Base-by-base conservation (phyloP, 1,140 invertebrate genomes). In the Vanessa tameamea region DNA sequence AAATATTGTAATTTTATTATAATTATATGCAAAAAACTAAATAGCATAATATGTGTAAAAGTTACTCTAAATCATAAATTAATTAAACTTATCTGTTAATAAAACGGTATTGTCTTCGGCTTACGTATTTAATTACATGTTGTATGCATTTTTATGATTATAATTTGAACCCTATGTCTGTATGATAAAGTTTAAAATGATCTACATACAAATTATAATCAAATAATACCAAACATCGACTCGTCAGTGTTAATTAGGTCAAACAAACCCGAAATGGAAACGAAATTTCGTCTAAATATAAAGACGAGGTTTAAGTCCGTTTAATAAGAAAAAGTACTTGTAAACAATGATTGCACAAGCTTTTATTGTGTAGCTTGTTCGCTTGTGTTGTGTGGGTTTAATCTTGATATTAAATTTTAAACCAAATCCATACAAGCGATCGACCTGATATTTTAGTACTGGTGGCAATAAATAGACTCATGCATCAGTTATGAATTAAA, bases 201-300 rank as follows among this genome's bases (percentile, higher is more conserved):
- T 23, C 11, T 23, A 7, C 23, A 12, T 13, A 2, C n/a, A 15
- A 50, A 8, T 57, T 23, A 11, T 12, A 57, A 9, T 57, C 16
- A 55, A 55, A 57, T n/a, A 20, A 57, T 0, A n/a, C 11, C 16
- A 57, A 57, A 57, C 53, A 57, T 23, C 53, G 53, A 16, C 3
- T 16, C 50, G 26, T 67, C 26, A 55, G 7, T 55, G 26, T 67
- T 67, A 67, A 67, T 67, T 67, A 67, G 65, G 65, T 67, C 65
- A 67, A 16, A 67, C 47, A 50, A 55, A 67, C 37, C 14, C n/a
- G 37, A 66, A 66, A 66, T 66, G 64, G 64, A 48, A 51, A 31
- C n/a, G 50, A 12, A 55, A 37, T 43, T 43, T 37, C 5, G 14
- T 63, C 11, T 63, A 63, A 63, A 31, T 16, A n/a, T 26, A 57